Evolutionary conservation across 2,797 vertebrate species (phyloP).

Genomic region (Luscinia megarhynchos): DNA sequence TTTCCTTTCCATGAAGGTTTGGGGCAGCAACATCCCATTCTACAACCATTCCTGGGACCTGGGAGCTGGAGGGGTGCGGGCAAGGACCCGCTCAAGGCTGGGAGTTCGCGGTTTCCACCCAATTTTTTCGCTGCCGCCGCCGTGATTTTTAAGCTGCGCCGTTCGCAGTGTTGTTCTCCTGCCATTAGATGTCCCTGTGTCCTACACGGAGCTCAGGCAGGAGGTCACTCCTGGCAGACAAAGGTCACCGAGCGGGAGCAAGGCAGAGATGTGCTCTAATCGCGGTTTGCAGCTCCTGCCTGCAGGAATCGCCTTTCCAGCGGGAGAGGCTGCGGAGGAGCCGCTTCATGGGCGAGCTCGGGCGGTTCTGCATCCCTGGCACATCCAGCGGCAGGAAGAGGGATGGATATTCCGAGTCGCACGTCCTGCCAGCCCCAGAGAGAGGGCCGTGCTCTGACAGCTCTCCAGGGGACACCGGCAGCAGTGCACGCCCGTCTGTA

Average conservation of each 20-base stretch:
- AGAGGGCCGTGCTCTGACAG: background rate
- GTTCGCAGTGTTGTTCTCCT: background rate
- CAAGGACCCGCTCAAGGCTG: background rate
- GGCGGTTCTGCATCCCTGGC: background rate
- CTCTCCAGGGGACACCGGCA: conserved; percentile 20
- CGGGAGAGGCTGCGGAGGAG: background rate
- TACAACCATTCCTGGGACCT: background rate
- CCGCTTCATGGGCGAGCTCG: rapidly evolving
- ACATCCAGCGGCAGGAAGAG: background rate
- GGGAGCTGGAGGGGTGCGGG: background rate
- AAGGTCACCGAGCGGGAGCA: background rate
- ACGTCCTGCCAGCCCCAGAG: background rate
- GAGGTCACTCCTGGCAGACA: background rate
- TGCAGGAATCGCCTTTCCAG: background rate
- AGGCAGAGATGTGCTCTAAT: rapidly evolving
- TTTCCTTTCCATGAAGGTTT: background rate
- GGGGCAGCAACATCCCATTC: background rate
- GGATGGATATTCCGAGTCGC: background rate
- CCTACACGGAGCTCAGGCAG: background rate
- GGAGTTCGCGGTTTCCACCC: background rate
- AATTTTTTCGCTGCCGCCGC: rapidly evolving
- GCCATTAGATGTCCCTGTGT: conserved; percentile 53
- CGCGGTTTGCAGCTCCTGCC: background rate
- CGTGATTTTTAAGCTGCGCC: rapidly evolving
- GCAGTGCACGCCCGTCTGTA: background rate